Evolutionary conservation across 1,140 invertebrate species (phyloP), one percentile per base, ranked within the genome.

Genomic region (Planococcus citri): DNA sequence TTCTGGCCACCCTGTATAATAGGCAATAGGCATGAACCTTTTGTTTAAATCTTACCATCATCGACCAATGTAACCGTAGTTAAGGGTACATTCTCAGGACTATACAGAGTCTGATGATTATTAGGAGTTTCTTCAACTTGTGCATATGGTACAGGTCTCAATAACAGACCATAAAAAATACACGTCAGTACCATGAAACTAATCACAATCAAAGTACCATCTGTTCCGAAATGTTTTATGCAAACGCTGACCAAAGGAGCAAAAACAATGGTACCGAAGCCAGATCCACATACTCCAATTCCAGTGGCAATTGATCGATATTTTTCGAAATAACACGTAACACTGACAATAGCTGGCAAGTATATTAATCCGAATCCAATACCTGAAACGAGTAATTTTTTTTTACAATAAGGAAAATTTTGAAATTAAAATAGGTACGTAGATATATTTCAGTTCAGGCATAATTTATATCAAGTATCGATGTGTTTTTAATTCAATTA

Each of bases 361-460:
- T 96, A 97, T 72, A 97, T 94, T 72, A 97, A 84, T 1, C 94
- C 95, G 74, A 96, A 92, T 12, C 95, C 94, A 27, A 96, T 80
- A 17, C 95, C 94, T 88, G 76, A 9, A 79, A 78, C n/a, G 67
- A 24, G 67, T 68, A 72, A 21, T 37, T 33, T 3, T 33, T 6
- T 33, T 33, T 33, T 6, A 33, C 12, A 33, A 33, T 3, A 3
- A 0, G 1, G 9, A 6, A 69, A 25, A 58, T 1, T 21, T 60
- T 27, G 22, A 27, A n/a, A 37, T 64, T 21, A 71, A n/a, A n/a
- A n/a, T n/a, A n/a, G n/a, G n/a, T n/a, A n/a, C n/a, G n/a, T n/a
- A n/a, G n/a, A n/a, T n/a, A n/a, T n/a, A n/a, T n/a, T n/a, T n/a
- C n/a, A n/a, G n/a, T n/a, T n/a, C n/a, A n/a, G n/a, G n/a, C n/a